Base-by-base conservation (phyloP, 1,140 invertebrate species). In the Drosophila bifasciata region DNA sequence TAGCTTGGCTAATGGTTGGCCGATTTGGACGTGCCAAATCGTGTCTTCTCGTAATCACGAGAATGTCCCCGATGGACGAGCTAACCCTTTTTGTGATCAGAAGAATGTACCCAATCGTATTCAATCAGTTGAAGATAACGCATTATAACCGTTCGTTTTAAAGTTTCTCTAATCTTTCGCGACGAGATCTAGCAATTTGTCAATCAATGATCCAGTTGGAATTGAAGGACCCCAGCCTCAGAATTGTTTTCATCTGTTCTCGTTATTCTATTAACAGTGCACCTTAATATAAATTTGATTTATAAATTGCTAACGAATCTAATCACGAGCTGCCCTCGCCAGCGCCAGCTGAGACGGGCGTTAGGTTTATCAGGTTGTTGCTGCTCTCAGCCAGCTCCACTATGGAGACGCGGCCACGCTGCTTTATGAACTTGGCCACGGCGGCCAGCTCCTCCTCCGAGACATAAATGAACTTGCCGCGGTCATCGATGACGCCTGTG, bases 401-500 rank as follows among this genome's bases (percentile, higher is more conserved):
- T 11, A 99, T 97, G 0, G 97, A 97, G 0, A 99, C 96, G 74
- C 99, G 93, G 0, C 99, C 99, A 59, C 98, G 94, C 91, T 99
- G 98, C 83, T 95, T 96, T 2, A 99, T 97, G 91, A 99, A 99
- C 91, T 98, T 98, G 0, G 98, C 98, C 6, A 99, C 97, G 67
- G 96, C 95, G 79, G 97, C 94, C 49, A 99, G 92, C 92, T 99
- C 99, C 39, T 96, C 94, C 77, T 95, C 94, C 1, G 98, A 98
- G 41, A 99, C 97, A 90, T 98, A 99, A 81, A 99, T 99, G 90
- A 99, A 99, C 92, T 99, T 99, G 21, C 99, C 99, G 76, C 99
- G 94, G 91, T 99, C 99, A 91, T 99, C 99, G 80, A 99, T 97
- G 3, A 99, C 98, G 11, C 99, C 99, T 21, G 96, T 97, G 11